phyloP scores from a whole-genome alignment of 1,140 invertebrate genomes.

The Ectropis grisescens region DNA sequence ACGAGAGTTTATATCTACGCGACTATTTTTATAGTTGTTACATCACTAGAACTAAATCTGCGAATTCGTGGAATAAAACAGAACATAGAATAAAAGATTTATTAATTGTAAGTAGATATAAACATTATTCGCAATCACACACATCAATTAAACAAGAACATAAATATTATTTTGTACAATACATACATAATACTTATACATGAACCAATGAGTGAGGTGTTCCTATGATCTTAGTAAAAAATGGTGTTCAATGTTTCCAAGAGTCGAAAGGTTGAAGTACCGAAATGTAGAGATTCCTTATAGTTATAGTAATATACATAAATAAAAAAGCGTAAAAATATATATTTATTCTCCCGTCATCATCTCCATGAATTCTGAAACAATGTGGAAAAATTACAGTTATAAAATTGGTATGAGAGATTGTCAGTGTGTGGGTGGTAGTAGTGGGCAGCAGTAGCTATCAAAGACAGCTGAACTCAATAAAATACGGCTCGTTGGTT shows the following conservation, averaged over 20 bases:
- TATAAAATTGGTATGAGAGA: too few species aligned
- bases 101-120: conserved; percentile 65
- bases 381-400: conserved; percentile 21
- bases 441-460: too few species aligned
- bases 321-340: conserved; percentile 37
- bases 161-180: conserved; percentile 57
- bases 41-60: conserved; percentile 11
- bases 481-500: too few species aligned
- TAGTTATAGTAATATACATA: conserved; percentile 42
- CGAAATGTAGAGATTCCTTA: conserved; percentile 48
- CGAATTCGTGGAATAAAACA: conserved; percentile 4
- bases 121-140: conserved; percentile 57
- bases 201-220: conserved; percentile 21
- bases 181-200: conserved; percentile 52
- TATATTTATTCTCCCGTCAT: conserved; percentile 90
- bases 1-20: conserved; percentile 19
- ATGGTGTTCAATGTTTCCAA: conserved; percentile 39
- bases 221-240: conserved; percentile 8
- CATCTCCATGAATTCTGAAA: conserved; percentile 97
- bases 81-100: conserved; percentile 58
- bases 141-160: conserved; percentile 55
- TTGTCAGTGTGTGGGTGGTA: too few species aligned
- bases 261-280: conserved; percentile 51
- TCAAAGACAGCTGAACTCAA: too few species aligned
- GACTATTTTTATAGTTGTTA: conserved; percentile 26